Base-by-base conservation (phyloP, 2,797 vertebrate species). In the Apogon hyalosoma region DNA sequence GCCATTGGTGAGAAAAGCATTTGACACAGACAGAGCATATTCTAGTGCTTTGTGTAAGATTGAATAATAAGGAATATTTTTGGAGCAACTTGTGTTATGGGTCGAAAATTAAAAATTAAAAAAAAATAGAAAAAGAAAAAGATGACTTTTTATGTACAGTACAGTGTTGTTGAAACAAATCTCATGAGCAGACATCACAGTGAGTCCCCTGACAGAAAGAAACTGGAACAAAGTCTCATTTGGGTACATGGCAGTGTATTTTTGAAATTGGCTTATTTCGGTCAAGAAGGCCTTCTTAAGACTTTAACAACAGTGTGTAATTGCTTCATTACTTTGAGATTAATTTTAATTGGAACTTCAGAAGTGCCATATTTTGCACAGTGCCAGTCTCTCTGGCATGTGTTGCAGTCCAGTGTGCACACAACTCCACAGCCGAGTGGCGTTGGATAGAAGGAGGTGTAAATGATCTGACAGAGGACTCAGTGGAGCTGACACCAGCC, bases 401-500 rank as follows among this genome's bases (percentile, higher is more conserved):
- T 80, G 87, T 75, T 79, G 85, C 79, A 56, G 89, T 92, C 90
- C 90, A 58, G 83, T 48, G 64, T 84, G 70, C 76, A 33, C 70
- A 75, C 80, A 70, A 54, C 85, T 84, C 84, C 81, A 77, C 86
- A 88, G 90, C 87, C 77, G 83, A 90, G 85, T 80, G 85, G 84
- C 60, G 67, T 79, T 73, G 75, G 87, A 87, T 79, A 70, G 86
- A 80, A 81, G 82, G 87, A 93, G 90, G 92, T 93, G 92, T 93
- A 92, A 94, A 94, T 91, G 90, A 93, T 92, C 91, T 93, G 91
- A 93, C 90, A 90, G 92, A 85, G 83, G 88, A 92, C 88, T 92
- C 90, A 69, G 90, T 80, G 88, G 88, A 91, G 90, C 87, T 90
- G 91, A 92, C 92, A 93, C 82, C 79, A 93, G 84, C 88, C 90